These are phyloP conservation scores for Cricetomys ansorgei DNA, from an alignment of 2,113 vertebrate species.

Conservation along the genomic window DNA sequence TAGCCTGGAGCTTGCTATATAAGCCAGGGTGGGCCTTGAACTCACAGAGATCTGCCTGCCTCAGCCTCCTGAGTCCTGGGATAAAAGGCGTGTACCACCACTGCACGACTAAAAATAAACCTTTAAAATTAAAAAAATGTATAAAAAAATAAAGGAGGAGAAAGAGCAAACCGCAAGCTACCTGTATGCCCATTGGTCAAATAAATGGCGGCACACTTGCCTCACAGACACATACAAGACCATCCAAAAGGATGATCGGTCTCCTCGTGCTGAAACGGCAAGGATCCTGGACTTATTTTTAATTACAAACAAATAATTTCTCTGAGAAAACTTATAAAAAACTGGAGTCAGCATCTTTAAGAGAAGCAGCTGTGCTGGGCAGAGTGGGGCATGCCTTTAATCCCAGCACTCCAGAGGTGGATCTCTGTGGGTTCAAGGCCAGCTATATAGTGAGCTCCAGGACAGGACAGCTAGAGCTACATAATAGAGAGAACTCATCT, in stretches of 20 bases:
- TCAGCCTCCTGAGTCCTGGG: background rate
- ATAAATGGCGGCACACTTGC: background rate
- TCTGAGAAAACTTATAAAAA: background rate
- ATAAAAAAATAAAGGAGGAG: background rate
- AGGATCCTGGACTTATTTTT: slow-evolving; percentile 31
- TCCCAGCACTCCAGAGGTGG: background rate
- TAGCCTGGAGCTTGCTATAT: background rate
- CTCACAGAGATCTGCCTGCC: background rate
- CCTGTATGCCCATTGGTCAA: background rate
- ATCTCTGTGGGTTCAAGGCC: background rate
- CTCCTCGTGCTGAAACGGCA: background rate
- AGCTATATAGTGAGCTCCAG: background rate
- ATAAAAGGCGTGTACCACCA: background rate
- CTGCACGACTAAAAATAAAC: background rate
- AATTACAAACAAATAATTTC: slow-evolving; percentile 9
- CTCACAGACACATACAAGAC: background rate
- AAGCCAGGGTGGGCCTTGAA: background rate
- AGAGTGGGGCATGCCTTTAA: background rate
- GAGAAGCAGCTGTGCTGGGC: background rate
- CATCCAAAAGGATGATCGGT: background rate
- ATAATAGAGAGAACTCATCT: background rate
- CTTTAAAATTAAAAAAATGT: background rate
- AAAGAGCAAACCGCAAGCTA: background rate
- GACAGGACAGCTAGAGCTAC: background rate
- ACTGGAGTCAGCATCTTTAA: slow-evolving; percentile 5